Evolutionary conservation across 2,888 invertebrate species (phyloP).

Genomic region (Boloria euphrosyne): DNA sequence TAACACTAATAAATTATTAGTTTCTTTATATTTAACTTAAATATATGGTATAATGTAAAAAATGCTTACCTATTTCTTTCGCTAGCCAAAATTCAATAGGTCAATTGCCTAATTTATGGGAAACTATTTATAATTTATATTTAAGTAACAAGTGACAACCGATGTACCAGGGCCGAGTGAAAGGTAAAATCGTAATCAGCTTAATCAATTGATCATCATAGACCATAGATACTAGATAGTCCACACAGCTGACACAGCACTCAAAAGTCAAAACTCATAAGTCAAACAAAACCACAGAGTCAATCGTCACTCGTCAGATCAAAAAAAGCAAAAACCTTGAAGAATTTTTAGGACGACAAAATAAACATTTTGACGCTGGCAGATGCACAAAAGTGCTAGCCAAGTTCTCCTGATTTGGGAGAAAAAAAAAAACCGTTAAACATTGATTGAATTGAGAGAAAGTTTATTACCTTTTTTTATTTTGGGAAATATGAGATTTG

Average conservation of each 20-base stretch:
- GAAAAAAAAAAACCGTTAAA: no score
- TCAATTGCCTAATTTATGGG: not conserved
- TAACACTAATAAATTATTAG: not conserved
- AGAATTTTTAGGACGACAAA: conserved; percentile 2
- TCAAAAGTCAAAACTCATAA: not conserved
- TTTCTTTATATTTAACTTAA: not conserved
- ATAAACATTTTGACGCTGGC: no score
- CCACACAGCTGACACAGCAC: no score
- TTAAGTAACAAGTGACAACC: no score
- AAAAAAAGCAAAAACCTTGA: conserved; percentile 1
- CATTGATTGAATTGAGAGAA: no score
- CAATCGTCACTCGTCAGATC: not conserved
- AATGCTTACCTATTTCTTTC: conserved; percentile 4
- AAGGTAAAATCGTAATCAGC: not conserved
- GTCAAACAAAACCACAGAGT: not conserved
- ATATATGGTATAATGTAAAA: not conserved
- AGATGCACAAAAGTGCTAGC: no score
- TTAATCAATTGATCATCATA: not conserved
- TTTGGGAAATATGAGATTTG: no score
- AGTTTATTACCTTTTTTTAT: no score
- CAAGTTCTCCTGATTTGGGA: no score
- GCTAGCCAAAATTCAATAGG: not conserved
- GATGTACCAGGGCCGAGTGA: no score
- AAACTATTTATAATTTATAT: not conserved
- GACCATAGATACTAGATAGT: no score